Evolutionary conservation across 1,140 invertebrate genomes (phyloP).

Genomic region (Drosophila neocordata): DNA sequence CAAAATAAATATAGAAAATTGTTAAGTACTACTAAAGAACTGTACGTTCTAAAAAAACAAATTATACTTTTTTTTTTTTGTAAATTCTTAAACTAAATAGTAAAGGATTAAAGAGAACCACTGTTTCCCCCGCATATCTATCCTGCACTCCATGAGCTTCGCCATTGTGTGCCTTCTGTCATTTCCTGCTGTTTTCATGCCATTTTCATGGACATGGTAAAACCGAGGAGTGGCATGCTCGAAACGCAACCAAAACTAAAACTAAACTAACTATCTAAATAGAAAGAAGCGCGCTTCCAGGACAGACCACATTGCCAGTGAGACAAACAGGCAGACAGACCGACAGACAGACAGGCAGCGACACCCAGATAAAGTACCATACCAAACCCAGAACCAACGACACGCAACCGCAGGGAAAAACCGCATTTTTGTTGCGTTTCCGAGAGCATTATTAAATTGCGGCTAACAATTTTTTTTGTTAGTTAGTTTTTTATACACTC

Average conservation of each 20-base stretch:
- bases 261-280: conserved; percentile 51
- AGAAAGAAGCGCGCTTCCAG: background rate
- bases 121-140: background rate
- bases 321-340: background rate
- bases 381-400: conserved; percentile 25
- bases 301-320: background rate
- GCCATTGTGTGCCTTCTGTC: conserved; percentile 40
- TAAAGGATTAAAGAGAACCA: background rate
- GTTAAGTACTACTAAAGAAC: no score
- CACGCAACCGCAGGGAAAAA: conserved; percentile 42
- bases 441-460: conserved; percentile 61
- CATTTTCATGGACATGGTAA: conserved; percentile 56
- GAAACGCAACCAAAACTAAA: conserved; percentile 37
- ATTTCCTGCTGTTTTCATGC: conserved; percentile 64
- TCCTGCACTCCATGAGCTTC: conserved; percentile 17
- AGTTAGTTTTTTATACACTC: background rate
- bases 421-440: conserved; percentile 43
- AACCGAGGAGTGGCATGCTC: conserved; percentile 55
- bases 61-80: no score
- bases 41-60: no score
- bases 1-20: no score
- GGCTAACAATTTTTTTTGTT: conserved; percentile 29
- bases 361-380: background rate
- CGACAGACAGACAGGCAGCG: background rate
- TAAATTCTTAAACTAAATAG: background rate